phyloP scores from a whole-genome alignment of 2,888 invertebrate genomes.

The Catocala fraxini region DNA sequence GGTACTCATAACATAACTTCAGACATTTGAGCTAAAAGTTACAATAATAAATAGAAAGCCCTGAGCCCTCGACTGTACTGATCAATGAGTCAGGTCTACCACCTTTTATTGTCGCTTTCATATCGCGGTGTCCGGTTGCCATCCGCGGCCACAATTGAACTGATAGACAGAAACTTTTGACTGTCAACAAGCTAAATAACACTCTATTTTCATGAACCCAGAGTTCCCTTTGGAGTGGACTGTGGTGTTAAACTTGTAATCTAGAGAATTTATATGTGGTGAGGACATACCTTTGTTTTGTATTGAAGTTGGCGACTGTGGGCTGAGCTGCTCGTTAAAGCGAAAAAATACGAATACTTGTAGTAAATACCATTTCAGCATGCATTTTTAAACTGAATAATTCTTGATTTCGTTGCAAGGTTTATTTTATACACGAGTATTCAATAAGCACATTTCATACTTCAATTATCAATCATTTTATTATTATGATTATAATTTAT shows the following conservation, averaged over 20 bases:
- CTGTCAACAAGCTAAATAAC: slow-evolving; percentile 1
- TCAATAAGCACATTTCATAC: no score
- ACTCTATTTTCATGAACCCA: slow-evolving; percentile 14
- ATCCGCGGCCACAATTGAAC: slow-evolving; percentile 77
- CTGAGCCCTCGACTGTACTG: slow-evolving; percentile 65
- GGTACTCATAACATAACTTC: no score
- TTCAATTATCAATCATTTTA: no score
- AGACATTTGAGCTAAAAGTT: neutral
- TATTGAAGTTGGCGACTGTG: slow-evolving; percentile 21
- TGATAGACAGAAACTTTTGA: slow-evolving; percentile 53
- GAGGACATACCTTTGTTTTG: slow-evolving; percentile 56
- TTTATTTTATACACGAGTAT: no score
- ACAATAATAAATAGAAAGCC: slow-evolving; percentile 31
- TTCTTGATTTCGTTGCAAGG: no score
- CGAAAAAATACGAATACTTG: no score
- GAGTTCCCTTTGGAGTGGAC: slow-evolving; percentile 25
- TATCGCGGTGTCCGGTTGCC: slow-evolving; percentile 84
- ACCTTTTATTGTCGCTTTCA: slow-evolving; percentile 86
- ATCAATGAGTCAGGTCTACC: slow-evolving; percentile 82
- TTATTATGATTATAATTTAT: no score
- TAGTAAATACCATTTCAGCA: no score
- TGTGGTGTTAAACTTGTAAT: slow-evolving; percentile 38
- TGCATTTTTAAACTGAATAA: no score
- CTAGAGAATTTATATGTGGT: slow-evolving; percentile 50
- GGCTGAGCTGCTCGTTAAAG: slow-evolving; percentile 1